Conservation (phyloP, 1,140 invertebrate genomes). For the Caenorhabditis elegans region WBcel235 BX284602.5:10161001-10161500, state of each 20-base stretch:
- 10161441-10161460: too few species aligned
- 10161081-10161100: background rate
- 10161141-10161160: background rate
- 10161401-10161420: background rate
- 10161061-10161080: background rate
- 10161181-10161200: background rate
- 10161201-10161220: too few species aligned
- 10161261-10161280: background rate
- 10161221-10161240: too few species aligned
- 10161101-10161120: background rate
- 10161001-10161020: background rate
- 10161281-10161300: background rate
- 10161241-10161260: background rate
- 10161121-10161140: too few species aligned
- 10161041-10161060: constrained; percentile 4
- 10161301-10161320: background rate
- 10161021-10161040: background rate
- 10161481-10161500: background rate
- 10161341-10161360: background rate
- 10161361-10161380: background rate
- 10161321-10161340: background rate
- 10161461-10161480: background rate
- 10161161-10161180: background rate
- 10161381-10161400: constrained; percentile 15
- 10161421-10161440: too few species aligned